Base-by-base conservation (phyloP, 23 tunicate genomes). In the Ascidia mentula region DNA sequence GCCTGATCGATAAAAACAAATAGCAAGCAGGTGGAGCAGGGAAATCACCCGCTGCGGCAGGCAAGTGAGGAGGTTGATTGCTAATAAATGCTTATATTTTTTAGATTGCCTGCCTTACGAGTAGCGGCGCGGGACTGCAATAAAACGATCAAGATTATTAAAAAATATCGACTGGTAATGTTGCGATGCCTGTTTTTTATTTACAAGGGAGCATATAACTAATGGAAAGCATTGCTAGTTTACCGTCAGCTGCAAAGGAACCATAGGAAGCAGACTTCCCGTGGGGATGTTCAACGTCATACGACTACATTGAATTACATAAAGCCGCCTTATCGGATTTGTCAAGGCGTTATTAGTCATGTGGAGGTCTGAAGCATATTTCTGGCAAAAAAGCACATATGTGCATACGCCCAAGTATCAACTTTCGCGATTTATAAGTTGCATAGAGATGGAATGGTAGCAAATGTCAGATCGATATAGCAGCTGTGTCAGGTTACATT, bases 211-310 rank as follows among this genome's bases (percentile, higher is more conserved):
- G 65, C 22, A 26, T 53, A 28, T 53, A 28, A n/a, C n/a, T n/a
- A n/a, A n/a, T n/a, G n/a, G n/a, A n/a, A n/a, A n/a, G 65, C 24
- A 9, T 9, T 53, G 65, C 65, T 53, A 20, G 65, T 53, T 53
- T 53, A 53, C 1, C 13, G 65, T 53, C 65, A 5, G 65, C 65
- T 5, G 65, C n/a, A n/a, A n/a, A n/a, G 65, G 65, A 53, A 9
- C 65, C 24, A 28, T 53, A 53, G 24, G 65, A 26, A 53, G 13
- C 24, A 28, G 1, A 6, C 65, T 53, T 28, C 65, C 65, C 13
- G 65, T 53, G 65, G 65, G 65, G 24, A 53, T 20, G 65, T 53
- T 53, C 24, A 53, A 53, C 65, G 65, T 53, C 65, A 53, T 53
- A 53, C 2, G 13, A 3, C 1, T 5, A 20, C n/a, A n/a, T n/a